phyloP scores from a whole-genome alignment of 2,113 vertebrate species.

The Phalacrocorax pelagicus region DNA sequence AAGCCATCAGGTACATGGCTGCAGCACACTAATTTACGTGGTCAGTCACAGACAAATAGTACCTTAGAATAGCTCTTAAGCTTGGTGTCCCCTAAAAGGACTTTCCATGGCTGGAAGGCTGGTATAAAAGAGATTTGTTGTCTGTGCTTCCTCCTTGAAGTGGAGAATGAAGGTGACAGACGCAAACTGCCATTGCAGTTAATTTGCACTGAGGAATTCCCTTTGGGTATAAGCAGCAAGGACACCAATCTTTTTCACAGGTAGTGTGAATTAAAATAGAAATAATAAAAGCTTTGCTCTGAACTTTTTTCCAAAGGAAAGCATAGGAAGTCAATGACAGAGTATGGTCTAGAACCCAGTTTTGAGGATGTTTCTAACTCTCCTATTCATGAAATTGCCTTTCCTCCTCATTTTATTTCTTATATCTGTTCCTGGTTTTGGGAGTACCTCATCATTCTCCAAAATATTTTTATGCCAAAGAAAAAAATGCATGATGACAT shows the following conservation, averaged over 20 bases:
- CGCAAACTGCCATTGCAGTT: background rate
- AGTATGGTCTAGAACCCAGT: background rate
- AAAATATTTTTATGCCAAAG: background rate
- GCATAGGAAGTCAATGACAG: background rate
- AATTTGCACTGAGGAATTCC: background rate
- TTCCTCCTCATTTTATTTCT: background rate
- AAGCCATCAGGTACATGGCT: background rate
- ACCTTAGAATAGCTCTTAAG: background rate
- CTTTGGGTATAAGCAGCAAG: background rate
- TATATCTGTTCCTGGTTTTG: background rate
- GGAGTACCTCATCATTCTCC: background rate
- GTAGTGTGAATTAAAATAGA: background rate
- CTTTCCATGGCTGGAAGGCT: background rate
- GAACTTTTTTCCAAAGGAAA: background rate
- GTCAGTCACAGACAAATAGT: background rate
- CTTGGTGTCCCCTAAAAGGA: background rate
- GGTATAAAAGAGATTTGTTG: background rate
- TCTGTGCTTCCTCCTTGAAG: background rate
- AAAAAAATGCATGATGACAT: background rate
- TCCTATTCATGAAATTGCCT: background rate
- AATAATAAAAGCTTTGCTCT: background rate
- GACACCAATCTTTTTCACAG: background rate
- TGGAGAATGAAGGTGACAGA: background rate
- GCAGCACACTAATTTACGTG: background rate
- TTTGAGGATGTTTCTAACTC: background rate